A percentile compares a stretch with the other conserved stretches of the same genome.
Conservation (phyloP, 1,140 invertebrate species). For the Eriosoma lanigerum region DNA sequence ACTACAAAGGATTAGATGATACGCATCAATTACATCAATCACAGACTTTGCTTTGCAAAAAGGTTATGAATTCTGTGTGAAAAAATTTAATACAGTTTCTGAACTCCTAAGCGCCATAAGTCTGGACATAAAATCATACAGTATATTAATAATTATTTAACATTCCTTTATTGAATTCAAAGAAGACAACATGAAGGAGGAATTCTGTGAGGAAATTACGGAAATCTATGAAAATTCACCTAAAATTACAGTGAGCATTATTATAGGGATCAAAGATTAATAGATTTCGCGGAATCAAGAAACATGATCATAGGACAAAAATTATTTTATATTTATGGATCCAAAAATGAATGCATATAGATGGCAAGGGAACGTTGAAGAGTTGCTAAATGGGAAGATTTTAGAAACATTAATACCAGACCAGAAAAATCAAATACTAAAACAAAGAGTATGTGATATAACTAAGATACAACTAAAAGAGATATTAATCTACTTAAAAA, state of each 20-base stretch:
- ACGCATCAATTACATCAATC: too few species aligned
- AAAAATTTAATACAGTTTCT: constrained; percentile 12
- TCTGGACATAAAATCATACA: not conserved
- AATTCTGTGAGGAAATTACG: not conserved
- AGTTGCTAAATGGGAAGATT: too few species aligned
- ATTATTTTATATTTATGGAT: not conserved
- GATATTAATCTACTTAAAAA: too few species aligned
- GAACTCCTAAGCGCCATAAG: not conserved
- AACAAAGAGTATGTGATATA: too few species aligned
- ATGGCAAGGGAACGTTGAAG: not conserved
- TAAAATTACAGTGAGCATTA: not conserved
- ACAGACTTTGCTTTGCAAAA: not conserved
- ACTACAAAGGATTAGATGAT: too few species aligned
- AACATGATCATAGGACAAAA: not conserved
- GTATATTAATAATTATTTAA: not conserved
- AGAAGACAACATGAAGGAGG: not conserved
- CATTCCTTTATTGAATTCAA: not conserved
- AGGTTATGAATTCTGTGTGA: not conserved
- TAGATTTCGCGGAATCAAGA: not conserved
- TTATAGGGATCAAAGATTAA: not conserved
- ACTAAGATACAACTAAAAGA: too few species aligned
- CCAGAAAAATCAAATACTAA: too few species aligned
- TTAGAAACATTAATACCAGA: too few species aligned
- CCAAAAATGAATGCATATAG: not conserved
- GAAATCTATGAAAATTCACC: not conserved